Percentiles rank a stretch among this genome's conserved stretches.
Evolutionary conservation across 2,888 invertebrate species (phyloP).

Genomic region (Amorpha juglandis): DNA sequence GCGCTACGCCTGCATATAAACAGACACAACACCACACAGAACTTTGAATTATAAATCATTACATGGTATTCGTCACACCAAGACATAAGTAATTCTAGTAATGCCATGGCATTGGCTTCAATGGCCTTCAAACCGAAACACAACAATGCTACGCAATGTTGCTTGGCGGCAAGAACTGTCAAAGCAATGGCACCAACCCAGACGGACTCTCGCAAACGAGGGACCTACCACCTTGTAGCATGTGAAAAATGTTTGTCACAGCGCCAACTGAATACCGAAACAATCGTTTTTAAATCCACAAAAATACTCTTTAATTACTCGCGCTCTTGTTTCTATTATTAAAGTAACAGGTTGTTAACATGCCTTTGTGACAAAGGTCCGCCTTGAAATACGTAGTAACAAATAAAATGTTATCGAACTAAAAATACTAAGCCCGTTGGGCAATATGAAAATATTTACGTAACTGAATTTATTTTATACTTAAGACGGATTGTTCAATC

Average conservation of each 20-base stretch:
- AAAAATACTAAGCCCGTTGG: background rate
- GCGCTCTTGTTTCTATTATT: slow-evolving; percentile 26
- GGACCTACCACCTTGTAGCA: slow-evolving; percentile 32
- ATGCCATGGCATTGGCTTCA: too few species aligned
- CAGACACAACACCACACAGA: too few species aligned
- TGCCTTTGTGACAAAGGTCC: slow-evolving; percentile 15
- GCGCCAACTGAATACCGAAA: slow-evolving; percentile 37
- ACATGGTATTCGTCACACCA: too few species aligned
- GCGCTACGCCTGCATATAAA: too few species aligned
- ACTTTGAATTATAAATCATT: too few species aligned
- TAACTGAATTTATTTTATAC: background rate
- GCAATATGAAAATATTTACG: background rate
- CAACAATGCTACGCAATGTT: too few species aligned
- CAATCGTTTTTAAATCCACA: slow-evolving; percentile 30
- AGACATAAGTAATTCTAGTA: too few species aligned
- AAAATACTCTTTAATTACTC: slow-evolving; percentile 28
- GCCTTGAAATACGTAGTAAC: slow-evolving; percentile 9
- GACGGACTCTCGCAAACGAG: too few species aligned
- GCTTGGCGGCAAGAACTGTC: too few species aligned
- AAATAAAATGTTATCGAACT: background rate
- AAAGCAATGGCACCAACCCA: too few species aligned
- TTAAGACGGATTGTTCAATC: too few species aligned
- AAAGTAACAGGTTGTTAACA: slow-evolving; percentile 20
- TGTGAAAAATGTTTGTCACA: slow-evolving; percentile 37
- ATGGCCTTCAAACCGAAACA: too few species aligned